Conservation (phyloP, 2,888 invertebrate species). For the Xestia rhomboidea region DNA sequence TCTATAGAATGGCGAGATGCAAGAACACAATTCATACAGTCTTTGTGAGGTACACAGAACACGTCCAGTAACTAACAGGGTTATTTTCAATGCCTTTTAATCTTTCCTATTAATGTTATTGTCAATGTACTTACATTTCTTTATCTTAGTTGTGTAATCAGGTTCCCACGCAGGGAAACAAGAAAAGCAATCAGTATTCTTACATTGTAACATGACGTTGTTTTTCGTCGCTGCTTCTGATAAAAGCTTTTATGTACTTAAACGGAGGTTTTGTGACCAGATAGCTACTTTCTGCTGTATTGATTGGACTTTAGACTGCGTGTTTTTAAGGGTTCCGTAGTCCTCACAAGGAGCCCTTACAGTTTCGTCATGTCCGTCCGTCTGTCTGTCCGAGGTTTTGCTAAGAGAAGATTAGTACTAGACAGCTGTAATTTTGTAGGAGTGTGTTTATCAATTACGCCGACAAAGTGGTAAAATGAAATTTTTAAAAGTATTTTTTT, state of each 20-base stretch:
- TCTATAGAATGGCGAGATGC: no score
- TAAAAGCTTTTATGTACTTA: conserved; percentile 22
- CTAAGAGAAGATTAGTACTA: no score
- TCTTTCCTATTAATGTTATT: conserved; percentile 30
- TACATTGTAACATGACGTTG: conserved; percentile 43
- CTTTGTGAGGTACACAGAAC: background rate
- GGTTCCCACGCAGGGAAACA: conserved; percentile 59
- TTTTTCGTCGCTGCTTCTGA: conserved; percentile 49
- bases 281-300: conserved; percentile 32
- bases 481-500: no score
- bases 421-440: no score
- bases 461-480: no score
- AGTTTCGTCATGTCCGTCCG: no score
- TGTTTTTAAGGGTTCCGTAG: background rate
- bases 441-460: no score
- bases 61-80: background rate
- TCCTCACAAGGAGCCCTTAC: no score
- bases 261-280: conserved; percentile 25
- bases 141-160: conserved; percentile 52
- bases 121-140: conserved; percentile 40
- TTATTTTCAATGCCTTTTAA: conserved; percentile 28
- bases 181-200: conserved; percentile 63
- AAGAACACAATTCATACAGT: background rate
- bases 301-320: background rate
- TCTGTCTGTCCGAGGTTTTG: no score